Conservation (phyloP, 2,113 vertebrate genomes). For the Sardina pilchardus region DNA sequence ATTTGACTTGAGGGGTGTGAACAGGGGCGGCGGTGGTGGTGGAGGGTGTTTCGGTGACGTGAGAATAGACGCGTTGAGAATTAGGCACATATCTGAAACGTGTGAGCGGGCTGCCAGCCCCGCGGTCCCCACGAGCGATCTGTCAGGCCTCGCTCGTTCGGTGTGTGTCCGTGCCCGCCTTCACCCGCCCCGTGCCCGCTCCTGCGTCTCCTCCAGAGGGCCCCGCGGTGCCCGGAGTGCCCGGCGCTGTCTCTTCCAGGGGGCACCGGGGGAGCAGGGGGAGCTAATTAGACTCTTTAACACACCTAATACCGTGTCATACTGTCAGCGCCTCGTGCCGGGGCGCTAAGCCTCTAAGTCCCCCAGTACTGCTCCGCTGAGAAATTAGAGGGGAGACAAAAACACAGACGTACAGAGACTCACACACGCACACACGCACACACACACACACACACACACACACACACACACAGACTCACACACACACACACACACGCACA, state of each 20-base stretch:
- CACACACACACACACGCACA: neutral
- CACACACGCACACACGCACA: neutral
- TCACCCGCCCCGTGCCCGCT: neutral
- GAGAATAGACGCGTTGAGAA: too few species aligned
- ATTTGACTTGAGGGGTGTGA: conserved; percentile 5
- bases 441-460: neutral
- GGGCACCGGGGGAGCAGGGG: neutral
- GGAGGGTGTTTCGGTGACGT: neutral
- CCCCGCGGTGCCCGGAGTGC: neutral
- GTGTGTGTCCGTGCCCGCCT: neutral
- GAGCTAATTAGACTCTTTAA: conserved; percentile 9
- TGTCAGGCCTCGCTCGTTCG: neutral
- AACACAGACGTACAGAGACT: neutral
- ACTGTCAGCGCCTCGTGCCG: neutral
- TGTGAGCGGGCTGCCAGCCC: neutral
- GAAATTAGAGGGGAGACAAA: neutral
- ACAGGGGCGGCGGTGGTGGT: neutral
- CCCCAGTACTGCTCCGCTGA: neutral
- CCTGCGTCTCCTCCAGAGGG: neutral
- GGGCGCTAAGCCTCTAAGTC: neutral
- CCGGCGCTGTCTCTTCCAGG: neutral
- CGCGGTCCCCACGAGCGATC: neutral
- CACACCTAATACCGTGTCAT: neutral
- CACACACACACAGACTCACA: neutral
- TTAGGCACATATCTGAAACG: neutral